A percentile compares a stretch with the other conserved stretches of the same genome.
Evolutionary conservation across 2,113 vertebrate species (phyloP).

Genomic region (Onychorhynchus coronatus): DNA sequence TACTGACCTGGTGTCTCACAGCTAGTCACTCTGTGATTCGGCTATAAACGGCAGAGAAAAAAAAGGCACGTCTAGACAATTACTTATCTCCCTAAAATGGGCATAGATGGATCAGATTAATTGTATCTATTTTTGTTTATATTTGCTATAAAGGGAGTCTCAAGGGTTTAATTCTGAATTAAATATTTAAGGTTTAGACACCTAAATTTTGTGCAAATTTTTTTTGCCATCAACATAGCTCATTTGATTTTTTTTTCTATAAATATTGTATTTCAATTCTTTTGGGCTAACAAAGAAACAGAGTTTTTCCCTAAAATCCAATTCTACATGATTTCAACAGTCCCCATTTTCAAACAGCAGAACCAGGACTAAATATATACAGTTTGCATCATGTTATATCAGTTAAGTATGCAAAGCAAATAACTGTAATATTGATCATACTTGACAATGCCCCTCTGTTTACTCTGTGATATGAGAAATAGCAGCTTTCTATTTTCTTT

Average conservation of each 20-base stretch:
- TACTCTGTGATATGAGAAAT: neutral
- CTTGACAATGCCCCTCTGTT: neutral
- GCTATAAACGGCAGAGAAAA: neutral
- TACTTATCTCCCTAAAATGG: neutral
- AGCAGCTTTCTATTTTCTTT: neutral
- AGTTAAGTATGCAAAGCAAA: neutral
- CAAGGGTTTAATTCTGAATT: neutral
- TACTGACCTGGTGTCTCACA: too few species aligned
- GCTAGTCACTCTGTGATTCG: neutral
- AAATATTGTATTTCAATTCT: neutral
- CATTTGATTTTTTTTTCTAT: neutral
- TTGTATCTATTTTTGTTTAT: neutral
- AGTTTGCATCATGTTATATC: neutral
- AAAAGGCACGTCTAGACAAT: neutral
- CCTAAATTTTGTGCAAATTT: neutral
- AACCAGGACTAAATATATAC: neutral
- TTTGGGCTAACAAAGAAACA: neutral
- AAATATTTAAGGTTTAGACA: neutral
- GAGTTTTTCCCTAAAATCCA: neutral
- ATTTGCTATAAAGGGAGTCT: neutral
- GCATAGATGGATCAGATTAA: neutral
- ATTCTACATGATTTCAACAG: neutral
- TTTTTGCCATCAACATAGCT: neutral
- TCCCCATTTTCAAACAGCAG: neutral
- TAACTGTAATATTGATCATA: neutral